Base-by-base conservation (phyloP, 2,888 invertebrate species). In the Hipparchia semele region DNA sequence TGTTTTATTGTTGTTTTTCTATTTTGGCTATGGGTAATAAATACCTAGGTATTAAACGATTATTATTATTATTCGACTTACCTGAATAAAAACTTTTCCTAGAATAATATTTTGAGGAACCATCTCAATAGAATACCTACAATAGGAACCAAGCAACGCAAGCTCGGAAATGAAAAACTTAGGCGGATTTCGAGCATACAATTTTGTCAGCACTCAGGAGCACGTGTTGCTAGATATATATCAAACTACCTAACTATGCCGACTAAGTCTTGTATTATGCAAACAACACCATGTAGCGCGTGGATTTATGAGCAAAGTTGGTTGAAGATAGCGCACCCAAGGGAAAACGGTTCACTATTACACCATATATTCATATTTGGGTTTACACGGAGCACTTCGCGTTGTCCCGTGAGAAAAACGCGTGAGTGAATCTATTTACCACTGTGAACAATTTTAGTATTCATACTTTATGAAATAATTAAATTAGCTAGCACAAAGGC, bases 221-320 rank as follows among this genome's bases (percentile, higher is more conserved):
- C 81, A 78, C 77, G 78, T 79, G 78, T 79, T 80, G 84, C 80
- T 49, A 64, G 23, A 84, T 84, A 88, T 87, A 87, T 88, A 90
- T 89, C 90, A 90, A 91, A 89, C 89, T 88, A 82, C 77, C 80
- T 80, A 83, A 92, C 91, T 90, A 91, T 90, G 90, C 81, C 79
- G 80, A 79, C 89, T 89, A 88, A 90, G 91, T 91, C 90, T 89
- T 92, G 90, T 92, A 92, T 92, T 92, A 92, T 92, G 92, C 92
- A 92, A 92, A 92, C 91, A 89, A 87, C 90, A 92, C 92, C 90
- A 91, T 90, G 91, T 90, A 90, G 90, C 90, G 91, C 89, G 88
- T 88, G 88, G 91, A 92, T 92, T 92, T 92, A 92, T 91, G 91
- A 89, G 88, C 84, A 85, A 92, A 92, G 90, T 92, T 92, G 87